Percentiles rank a stretch among this genome's conserved stretches.
phyloP scores from a whole-genome alignment of 2,888 invertebrate genomes.

The Chrysina gloriosa region DNA sequence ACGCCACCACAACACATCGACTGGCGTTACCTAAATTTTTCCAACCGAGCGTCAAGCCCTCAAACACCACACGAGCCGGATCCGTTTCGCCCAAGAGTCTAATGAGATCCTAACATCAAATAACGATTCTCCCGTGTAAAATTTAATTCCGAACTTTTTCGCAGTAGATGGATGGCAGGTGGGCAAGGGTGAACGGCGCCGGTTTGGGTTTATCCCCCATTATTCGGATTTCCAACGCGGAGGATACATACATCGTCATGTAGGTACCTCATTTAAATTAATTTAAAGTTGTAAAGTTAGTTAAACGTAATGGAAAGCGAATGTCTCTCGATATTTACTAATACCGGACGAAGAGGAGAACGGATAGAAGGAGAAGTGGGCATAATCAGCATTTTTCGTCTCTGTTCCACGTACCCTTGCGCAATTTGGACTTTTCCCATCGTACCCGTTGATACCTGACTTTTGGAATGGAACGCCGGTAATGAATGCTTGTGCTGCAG shows the following conservation, averaged over 20 bases:
- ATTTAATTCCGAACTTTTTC: constrained; percentile 37
- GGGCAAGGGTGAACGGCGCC: neutral
- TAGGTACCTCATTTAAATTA: constrained; percentile 37
- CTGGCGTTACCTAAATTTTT: constrained; percentile 23
- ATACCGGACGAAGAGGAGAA: constrained; percentile 47
- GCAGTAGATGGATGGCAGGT: constrained; percentile 25
- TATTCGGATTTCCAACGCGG: constrained; percentile 41
- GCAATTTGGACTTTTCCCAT: constrained; percentile 46
- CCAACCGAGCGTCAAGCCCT: constrained; percentile 18
- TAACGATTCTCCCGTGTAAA: constrained; percentile 36
- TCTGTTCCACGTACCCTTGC: neutral
- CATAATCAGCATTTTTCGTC: constrained; percentile 33
- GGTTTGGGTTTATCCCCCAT: constrained; percentile 20
- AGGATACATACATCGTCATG: constrained; percentile 1
- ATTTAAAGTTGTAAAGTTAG: constrained; percentile 44
- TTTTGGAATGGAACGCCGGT: constrained; percentile 46
- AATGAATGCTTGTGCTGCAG: constrained; percentile 61
- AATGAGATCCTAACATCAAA: constrained; percentile 37
- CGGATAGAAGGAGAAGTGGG: constrained; percentile 7
- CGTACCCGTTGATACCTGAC: constrained; percentile 44
- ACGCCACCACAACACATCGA: constrained; percentile 17
- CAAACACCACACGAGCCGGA: constrained; percentile 2
- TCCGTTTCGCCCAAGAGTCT: neutral
- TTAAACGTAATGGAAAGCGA: constrained; percentile 48
- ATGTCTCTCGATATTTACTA: constrained; percentile 59